Percentiles rank a stretch among this genome's conserved stretches.
phyloP scores from a whole-genome alignment of 2,797 vertebrate genomes.

The Loris lydekkerianus region DNA sequence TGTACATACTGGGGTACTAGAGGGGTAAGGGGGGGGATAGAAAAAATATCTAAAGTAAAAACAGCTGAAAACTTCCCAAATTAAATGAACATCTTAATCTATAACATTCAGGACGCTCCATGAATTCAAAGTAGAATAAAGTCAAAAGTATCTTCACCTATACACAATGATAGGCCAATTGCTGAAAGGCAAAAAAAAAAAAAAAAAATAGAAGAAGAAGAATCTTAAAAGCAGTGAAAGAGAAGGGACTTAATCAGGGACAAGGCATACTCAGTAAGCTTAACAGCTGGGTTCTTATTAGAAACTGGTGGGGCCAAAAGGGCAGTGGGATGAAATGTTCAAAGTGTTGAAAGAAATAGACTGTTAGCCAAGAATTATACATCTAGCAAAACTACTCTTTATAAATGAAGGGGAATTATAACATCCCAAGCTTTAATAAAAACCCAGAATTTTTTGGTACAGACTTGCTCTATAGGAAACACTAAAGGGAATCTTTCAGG shows the following conservation, averaged over 20 bases:
- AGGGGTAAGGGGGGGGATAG: neutral
- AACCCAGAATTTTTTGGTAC: slow-evolving; percentile 32
- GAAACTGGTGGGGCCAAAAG: slow-evolving; percentile 26
- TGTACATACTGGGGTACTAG: neutral
- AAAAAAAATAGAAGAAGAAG: slow-evolving; percentile 29
- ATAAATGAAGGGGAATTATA: slow-evolving; percentile 24
- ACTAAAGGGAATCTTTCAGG: slow-evolving; percentile 28
- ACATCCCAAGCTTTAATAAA: slow-evolving; percentile 55
- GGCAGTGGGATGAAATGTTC: slow-evolving; percentile 30
- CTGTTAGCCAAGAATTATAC: slow-evolving; percentile 14
- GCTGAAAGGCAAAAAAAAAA: slow-evolving; percentile 35
- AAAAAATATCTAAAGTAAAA: slow-evolving; percentile 51
- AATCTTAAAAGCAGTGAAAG: slow-evolving; percentile 32
- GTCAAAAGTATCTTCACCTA: slow-evolving; percentile 10
- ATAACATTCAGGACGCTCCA: neutral
- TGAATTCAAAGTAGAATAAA: slow-evolving; percentile 42
- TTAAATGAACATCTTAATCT: slow-evolving; percentile 28
- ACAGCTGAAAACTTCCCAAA: slow-evolving; percentile 15
- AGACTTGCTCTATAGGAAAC: slow-evolving; percentile 9
- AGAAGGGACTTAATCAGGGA: slow-evolving; percentile 11
- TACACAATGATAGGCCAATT: slow-evolving; percentile 5
- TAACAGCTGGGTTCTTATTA: slow-evolving; percentile 49
- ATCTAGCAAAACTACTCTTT: slow-evolving; percentile 36
- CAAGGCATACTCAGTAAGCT: slow-evolving; percentile 8
- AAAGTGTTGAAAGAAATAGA: slow-evolving; percentile 55